Evolutionary conservation across 2,888 invertebrate genomes (phyloP).

Genomic region (Hypolimnas misippus): DNA sequence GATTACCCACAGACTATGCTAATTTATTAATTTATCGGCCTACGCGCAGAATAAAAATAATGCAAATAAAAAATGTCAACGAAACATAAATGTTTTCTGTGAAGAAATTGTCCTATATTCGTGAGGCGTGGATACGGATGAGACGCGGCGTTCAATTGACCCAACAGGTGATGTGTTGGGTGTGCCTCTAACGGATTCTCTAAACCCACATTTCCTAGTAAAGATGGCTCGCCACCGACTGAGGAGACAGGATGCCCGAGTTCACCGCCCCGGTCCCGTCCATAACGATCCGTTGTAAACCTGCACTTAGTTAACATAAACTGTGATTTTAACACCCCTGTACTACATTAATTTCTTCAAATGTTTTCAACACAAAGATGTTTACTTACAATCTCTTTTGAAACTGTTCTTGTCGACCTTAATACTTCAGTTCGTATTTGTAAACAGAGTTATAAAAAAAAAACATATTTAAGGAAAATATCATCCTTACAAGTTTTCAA

Average conservation of each 20-base stretch:
- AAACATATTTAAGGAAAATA: too few species aligned
- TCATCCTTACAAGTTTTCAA: too few species aligned
- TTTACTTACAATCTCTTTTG: background rate
- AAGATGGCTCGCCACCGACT: constrained; percentile 66
- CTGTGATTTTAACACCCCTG: constrained; percentile 60
- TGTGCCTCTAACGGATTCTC: constrained; percentile 74
- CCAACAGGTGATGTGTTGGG: constrained; percentile 66
- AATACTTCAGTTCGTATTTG: too few species aligned
- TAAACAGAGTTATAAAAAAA: too few species aligned
- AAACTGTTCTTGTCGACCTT: background rate
- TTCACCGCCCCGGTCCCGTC: constrained; percentile 63
- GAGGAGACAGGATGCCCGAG: constrained; percentile 78
- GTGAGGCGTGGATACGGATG: constrained; percentile 50
- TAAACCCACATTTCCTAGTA: constrained; percentile 80
- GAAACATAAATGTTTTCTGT: constrained; percentile 15
- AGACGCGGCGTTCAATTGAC: constrained; percentile 63
- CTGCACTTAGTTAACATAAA: constrained; percentile 66
- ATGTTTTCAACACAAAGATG: background rate
- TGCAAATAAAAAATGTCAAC: constrained; percentile 9
- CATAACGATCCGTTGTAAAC: constrained; percentile 57
- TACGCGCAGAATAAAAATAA: constrained; percentile 3
- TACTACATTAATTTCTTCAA: background rate
- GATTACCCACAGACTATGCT: constrained; percentile 74
- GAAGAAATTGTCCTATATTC: constrained; percentile 21
- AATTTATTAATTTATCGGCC: constrained; percentile 48